Percentiles rank a stretch among this genome's conserved stretches.
Conservation (phyloP, 2,113 vertebrate genomes). For the Eptesicus fuscus region DNA sequence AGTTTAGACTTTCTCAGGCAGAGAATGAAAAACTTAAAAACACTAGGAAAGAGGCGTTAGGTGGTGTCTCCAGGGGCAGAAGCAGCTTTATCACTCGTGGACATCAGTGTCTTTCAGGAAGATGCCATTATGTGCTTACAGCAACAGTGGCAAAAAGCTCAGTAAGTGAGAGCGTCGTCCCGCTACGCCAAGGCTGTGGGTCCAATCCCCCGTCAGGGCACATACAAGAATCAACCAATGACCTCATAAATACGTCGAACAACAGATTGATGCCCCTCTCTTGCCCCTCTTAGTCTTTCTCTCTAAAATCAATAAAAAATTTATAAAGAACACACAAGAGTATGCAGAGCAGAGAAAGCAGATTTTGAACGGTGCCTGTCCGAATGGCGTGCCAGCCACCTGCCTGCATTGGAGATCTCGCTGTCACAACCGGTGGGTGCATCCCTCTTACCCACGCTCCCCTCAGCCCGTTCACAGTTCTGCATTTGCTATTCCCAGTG, state of each 20-base stretch:
- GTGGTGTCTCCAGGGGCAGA: background rate
- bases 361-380: background rate
- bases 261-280: no score
- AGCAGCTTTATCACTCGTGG: background rate
- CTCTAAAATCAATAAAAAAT: no score
- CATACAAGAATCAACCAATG: no score
- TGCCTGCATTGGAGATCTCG: background rate
- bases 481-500: background rate
- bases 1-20: background rate
- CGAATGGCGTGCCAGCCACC: rapidly evolving
- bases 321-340: background rate
- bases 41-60: background rate
- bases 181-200: no score
- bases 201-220: no score
- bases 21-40: background rate
- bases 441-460: no score
- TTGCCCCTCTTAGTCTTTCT: no score
- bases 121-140: background rate
- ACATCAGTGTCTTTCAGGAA: background rate
- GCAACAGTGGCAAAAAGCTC: background rate
- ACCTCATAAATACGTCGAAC: no score
- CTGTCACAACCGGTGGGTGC: background rate
- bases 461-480: background rate
- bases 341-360: background rate
- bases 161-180: no score